phyloP scores from a whole-genome alignment of 1,140 invertebrate species.

The Venustaconcha ellipsiformis region DNA sequence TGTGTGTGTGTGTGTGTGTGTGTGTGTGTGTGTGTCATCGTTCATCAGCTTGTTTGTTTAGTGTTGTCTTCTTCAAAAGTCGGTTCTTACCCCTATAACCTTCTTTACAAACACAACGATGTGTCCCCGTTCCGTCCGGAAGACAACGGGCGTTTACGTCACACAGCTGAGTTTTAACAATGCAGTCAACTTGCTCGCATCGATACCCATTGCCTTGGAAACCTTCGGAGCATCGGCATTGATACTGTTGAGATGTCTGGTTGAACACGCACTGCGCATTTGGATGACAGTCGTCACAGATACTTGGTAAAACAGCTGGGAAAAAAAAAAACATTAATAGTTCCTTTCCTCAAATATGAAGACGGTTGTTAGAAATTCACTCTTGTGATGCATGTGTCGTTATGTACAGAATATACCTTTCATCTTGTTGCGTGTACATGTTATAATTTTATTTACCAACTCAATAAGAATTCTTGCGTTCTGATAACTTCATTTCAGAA shows the following conservation, averaged over 20 bases:
- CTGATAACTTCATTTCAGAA: too few relatives aligned
- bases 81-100: conserved; percentile 73
- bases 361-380: conserved; percentile 1
- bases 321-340: not conserved
- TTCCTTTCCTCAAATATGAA: not conserved
- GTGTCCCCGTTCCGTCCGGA: conserved; percentile 74
- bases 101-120: conserved; percentile 82
- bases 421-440: too few relatives aligned
- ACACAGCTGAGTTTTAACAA: conserved; percentile 80
- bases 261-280: conserved; percentile 47
- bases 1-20: too few relatives aligned
- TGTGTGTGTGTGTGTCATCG: not conserved
- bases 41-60: not conserved
- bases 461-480: too few relatives aligned
- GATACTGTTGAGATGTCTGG: conserved; percentile 23
- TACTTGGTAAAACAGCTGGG: conserved; percentile 15
- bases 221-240: conserved; percentile 46
- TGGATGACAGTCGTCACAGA: conserved; percentile 52
- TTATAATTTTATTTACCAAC: too few relatives aligned
- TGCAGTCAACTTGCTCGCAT: conserved; percentile 72
- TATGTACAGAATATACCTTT: not conserved
- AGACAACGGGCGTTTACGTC: conserved; percentile 83
- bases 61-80: not conserved
- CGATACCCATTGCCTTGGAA: conserved; percentile 42
- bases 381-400: not conserved